Base-by-base conservation (phyloP, 2,797 vertebrate species). In the Characodon lateralis region DNA sequence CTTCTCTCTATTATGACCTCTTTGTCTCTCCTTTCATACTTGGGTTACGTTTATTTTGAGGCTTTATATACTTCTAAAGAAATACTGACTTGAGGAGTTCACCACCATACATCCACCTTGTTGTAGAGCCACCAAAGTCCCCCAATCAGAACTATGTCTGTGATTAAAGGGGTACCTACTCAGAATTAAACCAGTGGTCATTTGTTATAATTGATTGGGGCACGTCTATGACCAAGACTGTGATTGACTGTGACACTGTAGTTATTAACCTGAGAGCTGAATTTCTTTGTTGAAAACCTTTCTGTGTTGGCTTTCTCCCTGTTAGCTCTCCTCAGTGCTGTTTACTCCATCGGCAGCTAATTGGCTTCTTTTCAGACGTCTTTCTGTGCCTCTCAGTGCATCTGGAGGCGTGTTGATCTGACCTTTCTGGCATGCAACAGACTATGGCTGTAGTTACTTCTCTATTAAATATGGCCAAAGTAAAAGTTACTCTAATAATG, bases 321-420 rank as follows among this genome's bases (percentile, higher is more conserved):
- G 8, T 58, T 24, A 65, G 73, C 51, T 77, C 26, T 55, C 39
- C 8, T 0, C 43, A 58, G 50, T 51, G 39, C 24, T 46, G 76
- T 87, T 71, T 82, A 58, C 66, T n/a, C 59, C 63, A 55, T 87
- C 83, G 74, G 76, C 58, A 28, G 59, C 78, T 90, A 87, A 87
- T 84, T 90, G 81, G 78, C 76, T 63, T 59, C 74, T 79, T 46
- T 73, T 74, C 61, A 65, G 22, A 20, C 20, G n/a, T 77, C 71
- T 79, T 72, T 58, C 58, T 0, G 18, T 71, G 81, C 66, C 31
- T 7, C 41, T 74, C 39, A 26, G 50, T 71, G 39, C 43, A 13
- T 41, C 35, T 48, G 73, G 83, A 78, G 75, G 76, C 26, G 2
- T 83, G 79, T 3, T 84, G 28, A 72, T 83, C 55, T 74, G 77